These are phyloP conservation scores for Maccullochella peelii DNA, from an alignment of 2,113 vertebrate genomes.

Conservation along the genomic window DNA sequence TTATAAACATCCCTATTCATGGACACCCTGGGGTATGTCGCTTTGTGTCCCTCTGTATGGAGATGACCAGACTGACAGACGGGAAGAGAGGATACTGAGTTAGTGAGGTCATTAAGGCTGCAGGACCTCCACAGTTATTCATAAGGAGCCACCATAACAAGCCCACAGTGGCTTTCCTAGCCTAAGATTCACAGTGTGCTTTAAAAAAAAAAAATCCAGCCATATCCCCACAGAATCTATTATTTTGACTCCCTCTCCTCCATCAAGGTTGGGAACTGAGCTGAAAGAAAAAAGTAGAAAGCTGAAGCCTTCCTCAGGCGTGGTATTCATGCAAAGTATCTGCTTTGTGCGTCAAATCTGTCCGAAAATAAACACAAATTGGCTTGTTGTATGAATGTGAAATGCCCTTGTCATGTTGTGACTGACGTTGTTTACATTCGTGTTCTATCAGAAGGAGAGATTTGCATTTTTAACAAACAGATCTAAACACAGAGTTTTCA, in stretches of 20 bases:
- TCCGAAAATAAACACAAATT: conserved; percentile 37
- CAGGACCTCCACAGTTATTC: conserved; percentile 59
- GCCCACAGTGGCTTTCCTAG: conserved; percentile 53
- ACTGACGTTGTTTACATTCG: conserved; percentile 13
- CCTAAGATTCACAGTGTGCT: conserved; percentile 64
- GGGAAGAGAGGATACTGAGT: conserved; percentile 37
- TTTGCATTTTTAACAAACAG: conserved; percentile 56
- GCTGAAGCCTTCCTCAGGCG: conserved; percentile 17
- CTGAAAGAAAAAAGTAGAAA: conserved; percentile 35
- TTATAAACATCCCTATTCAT: conserved; percentile 68
- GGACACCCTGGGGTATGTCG: conserved; percentile 26
- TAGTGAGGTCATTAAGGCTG: conserved; percentile 64
- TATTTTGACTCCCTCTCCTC: conserved; percentile 63
- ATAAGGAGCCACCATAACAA: conserved; percentile 56
- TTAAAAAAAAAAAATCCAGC: conserved; percentile 40
- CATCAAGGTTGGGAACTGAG: conserved; percentile 59
- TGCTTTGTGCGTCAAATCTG: conserved; percentile 25
- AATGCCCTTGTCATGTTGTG: conserved; percentile 5
- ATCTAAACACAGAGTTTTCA: conserved; percentile 44
- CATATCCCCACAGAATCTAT: conserved; percentile 65
- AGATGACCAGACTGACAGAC: conserved; percentile 54
- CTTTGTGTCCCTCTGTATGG: conserved; percentile 47
- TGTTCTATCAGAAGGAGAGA: conserved; percentile 35
- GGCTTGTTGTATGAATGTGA: background rate
- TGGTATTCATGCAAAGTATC: conserved; percentile 7